Conservation (phyloP, 2,888 invertebrate genomes). For the Athetis lepigone region DNA sequence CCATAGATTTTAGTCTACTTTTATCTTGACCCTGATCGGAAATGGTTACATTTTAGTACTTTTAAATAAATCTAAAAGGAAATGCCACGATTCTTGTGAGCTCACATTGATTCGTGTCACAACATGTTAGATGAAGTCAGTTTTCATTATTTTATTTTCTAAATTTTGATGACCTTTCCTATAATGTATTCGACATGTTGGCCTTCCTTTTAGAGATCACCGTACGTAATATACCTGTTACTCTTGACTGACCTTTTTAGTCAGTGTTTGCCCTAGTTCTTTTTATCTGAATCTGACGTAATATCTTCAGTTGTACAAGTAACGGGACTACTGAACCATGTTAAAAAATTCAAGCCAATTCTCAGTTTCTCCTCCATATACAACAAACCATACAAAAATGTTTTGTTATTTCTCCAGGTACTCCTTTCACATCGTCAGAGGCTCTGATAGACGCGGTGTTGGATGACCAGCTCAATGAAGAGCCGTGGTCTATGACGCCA, state of each 20-base stretch:
- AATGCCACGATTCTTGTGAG: neutral
- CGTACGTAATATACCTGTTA: neutral
- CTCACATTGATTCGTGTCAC: neutral
- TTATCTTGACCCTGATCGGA: too few species aligned
- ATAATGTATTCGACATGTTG: neutral
- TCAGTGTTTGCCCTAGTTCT: neutral
- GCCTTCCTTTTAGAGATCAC: too few species aligned
- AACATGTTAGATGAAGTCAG: neutral
- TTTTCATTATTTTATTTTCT: neutral
- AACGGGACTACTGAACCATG: neutral
- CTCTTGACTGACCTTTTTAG: neutral
- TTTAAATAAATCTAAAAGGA: neutral
- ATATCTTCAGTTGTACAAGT: too few species aligned
- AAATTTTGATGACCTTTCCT: neutral
- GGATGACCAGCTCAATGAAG: constrained; percentile 92
- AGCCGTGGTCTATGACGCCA: constrained; percentile 84
- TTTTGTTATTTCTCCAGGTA: constrained; percentile 83
- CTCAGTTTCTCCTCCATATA: neutral
- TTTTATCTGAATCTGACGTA: too few species aligned
- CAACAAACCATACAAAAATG: neutral
- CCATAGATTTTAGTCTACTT: too few species aligned
- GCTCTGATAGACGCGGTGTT: constrained; percentile 94
- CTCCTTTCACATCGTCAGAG: constrained; percentile 92
- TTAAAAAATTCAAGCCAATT: too few species aligned
- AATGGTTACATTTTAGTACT: neutral